Evolutionary conservation across 2,113 vertebrate genomes (phyloP), one percentile per base, ranked within the genome.

Genomic region (Telmatochromis sp.): DNA sequence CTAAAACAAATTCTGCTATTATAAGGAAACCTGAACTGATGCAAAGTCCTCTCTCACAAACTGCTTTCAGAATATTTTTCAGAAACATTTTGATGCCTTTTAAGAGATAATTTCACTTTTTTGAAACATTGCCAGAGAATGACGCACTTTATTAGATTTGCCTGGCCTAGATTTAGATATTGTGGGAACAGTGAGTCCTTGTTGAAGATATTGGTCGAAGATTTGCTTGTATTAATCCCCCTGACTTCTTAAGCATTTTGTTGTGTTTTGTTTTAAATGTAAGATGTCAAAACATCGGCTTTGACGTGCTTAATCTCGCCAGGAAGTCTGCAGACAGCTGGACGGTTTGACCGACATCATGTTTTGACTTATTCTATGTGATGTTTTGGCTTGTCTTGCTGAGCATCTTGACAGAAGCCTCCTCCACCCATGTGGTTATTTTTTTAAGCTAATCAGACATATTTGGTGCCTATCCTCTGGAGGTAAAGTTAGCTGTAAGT

Each of bases 211-310:
- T 86, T 53, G 54, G 80, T 51, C 2, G 19, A 50, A 45, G 63
- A 89, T 88, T 87, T 91, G 31, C 68, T 58, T 23, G 21, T 54
- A 8, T 83, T 91, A 87, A 89, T 79, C 80, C 81, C 58, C 37
- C 42, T 78, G 8, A 86, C 81, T 87, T 71, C 68, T 81, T 57
- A 87, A 83, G 60, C 40, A 54, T 50, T 79, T 75, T 80, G 14
- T 50, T 23, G 13, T 84, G 55, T 93, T 91, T 86, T 42, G 68
- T 83, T 65, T 83, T 37, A 21, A 79, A 63, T 4, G 9, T 21
- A 58, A 23, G 15, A 54, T 75, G 21, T 31, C 7, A 50, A 79
- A 84, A 80, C 17, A 2, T 31, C 5, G 10, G 28, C 50, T 92
- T 55, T 84, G 40, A 45, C 9, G 17, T 3, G 11, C 54, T 86